Conservation (phyloP, 2,888 invertebrate genomes). For the Plagodis pulveraria region DNA sequence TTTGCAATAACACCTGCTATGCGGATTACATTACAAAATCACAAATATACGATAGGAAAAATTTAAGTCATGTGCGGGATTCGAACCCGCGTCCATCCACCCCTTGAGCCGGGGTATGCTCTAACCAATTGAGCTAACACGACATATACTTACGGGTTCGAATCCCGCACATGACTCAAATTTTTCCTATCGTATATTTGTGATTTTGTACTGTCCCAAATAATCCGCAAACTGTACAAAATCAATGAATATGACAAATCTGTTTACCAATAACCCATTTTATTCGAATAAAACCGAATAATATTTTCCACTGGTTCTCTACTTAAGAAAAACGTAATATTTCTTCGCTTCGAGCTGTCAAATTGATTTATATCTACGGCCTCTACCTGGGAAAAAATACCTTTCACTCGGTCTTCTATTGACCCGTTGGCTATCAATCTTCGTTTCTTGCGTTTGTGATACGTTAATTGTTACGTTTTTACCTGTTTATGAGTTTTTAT, state of each 20-base stretch:
- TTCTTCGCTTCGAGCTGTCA: conserved; percentile 54
- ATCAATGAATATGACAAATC: conserved; percentile 1
- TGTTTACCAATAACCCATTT: conserved; percentile 12
- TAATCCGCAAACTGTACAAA: too few relatives aligned
- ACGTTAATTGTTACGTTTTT: conserved; percentile 47
- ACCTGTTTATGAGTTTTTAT: neutral
- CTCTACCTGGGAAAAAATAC: conserved; percentile 53
- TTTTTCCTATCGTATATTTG: too few relatives aligned
- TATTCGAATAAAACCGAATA: conserved; percentile 32
- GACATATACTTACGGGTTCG: too few relatives aligned
- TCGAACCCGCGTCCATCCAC: too few relatives aligned
- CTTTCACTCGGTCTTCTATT: conserved; percentile 44
- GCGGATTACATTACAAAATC: too few relatives aligned
- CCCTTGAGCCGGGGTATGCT: too few relatives aligned
- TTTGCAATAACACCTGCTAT: too few relatives aligned
- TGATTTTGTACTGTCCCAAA: too few relatives aligned
- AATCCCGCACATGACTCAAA: too few relatives aligned
- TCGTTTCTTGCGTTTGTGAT: conserved; percentile 44
- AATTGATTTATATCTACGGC: conserved; percentile 63
- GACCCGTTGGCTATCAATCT: conserved; percentile 53
- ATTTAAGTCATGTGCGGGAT: too few relatives aligned
- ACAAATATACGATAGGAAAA: too few relatives aligned
- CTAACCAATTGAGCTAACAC: too few relatives aligned
- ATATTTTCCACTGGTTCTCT: conserved; percentile 33
- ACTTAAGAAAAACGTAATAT: conserved; percentile 49